A percentile compares a stretch with the other conserved stretches of the same genome.
Evolutionary conservation across 2,797 vertebrate genomes (phyloP).

Genomic region (Erpetoichthys calabaricus): DNA sequence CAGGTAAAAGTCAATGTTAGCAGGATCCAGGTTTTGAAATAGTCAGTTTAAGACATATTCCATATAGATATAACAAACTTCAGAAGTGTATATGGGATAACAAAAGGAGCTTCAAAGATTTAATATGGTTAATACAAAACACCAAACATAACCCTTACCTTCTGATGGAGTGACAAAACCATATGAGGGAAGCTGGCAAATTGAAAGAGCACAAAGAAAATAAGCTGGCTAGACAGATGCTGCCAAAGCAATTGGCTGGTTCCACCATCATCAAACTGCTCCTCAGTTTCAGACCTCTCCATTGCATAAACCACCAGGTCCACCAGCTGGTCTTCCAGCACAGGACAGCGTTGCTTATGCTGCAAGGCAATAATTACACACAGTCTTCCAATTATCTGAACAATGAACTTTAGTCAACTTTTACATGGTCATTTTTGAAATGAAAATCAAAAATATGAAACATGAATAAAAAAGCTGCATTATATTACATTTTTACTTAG

Average conservation of each 20-base stretch:
- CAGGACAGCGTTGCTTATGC: conserved; percentile 96
- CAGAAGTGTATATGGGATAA: too few species aligned
- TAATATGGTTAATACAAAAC: too few species aligned
- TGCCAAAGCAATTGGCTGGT: conserved; percentile 97
- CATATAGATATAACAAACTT: too few species aligned
- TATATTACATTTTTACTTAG: conserved; percentile 31
- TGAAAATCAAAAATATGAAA: conserved; percentile 52
- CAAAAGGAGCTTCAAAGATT: too few species aligned
- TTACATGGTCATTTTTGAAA: conserved; percentile 39
- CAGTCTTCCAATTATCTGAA: conserved; percentile 44
- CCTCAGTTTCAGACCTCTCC: conserved; percentile 95
- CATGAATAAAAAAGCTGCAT: conserved; percentile 60
- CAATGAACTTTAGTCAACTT: neutral
- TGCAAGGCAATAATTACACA: conserved; percentile 58
- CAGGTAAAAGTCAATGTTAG: too few species aligned
- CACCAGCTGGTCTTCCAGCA: conserved; percentile 96
- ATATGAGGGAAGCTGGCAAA: conserved; percentile 98
- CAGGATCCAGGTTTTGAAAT: too few species aligned
- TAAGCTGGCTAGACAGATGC: conserved; percentile 97
- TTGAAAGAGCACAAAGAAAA: conserved; percentile 99
- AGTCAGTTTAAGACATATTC: too few species aligned
- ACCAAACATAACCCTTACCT: conserved; percentile 48
- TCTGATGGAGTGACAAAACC: conserved; percentile 95
- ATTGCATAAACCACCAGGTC: conserved; percentile 98
- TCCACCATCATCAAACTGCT: conserved; percentile 90